Percentiles rank a stretch among this genome's conserved stretches.
phyloP scores from a whole-genome alignment of 2,797 vertebrate species.

The Acanthiza pusilla region DNA sequence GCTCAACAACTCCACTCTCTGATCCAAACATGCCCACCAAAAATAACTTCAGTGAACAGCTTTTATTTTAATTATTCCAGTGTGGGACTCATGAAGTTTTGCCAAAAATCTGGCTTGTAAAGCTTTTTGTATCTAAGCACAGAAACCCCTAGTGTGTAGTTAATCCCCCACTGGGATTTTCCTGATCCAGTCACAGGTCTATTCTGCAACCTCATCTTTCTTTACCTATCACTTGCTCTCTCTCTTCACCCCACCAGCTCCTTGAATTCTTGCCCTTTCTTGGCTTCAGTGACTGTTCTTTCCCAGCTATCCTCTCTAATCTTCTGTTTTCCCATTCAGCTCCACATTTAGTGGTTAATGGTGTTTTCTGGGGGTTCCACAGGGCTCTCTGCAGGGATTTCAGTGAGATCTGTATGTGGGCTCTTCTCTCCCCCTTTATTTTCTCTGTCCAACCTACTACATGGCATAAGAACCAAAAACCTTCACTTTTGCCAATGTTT shows the following conservation, averaged over 20 bases:
- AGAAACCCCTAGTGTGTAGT: constrained; percentile 17
- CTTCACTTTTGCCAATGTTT: background rate
- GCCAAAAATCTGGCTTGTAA: constrained; percentile 57
- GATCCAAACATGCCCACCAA: constrained; percentile 65
- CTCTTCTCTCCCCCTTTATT: background rate
- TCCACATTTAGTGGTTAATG: background rate
- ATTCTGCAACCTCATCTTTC: constrained; percentile 15
- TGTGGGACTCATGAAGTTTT: constrained; percentile 35
- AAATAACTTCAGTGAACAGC: constrained; percentile 63
- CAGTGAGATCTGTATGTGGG: background rate
- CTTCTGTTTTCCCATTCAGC: background rate
- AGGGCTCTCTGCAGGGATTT: background rate
- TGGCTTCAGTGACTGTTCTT: background rate
- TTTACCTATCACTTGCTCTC: background rate
- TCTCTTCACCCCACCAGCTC: background rate
- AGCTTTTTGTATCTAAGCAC: constrained; percentile 53
- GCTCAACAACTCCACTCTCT: constrained; percentile 49
- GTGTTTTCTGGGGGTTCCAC: background rate
- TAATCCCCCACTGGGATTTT: constrained; percentile 17
- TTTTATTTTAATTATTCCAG: constrained; percentile 63
- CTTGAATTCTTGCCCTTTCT: background rate
- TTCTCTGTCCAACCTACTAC: background rate
- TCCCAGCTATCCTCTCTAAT: background rate
- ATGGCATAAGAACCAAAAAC: background rate
- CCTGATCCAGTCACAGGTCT: background rate